These are phyloP conservation scores for Callorhinus ursinus DNA, from an alignment of 2,113 vertebrate genomes.

Conservation along the genomic window DNA sequence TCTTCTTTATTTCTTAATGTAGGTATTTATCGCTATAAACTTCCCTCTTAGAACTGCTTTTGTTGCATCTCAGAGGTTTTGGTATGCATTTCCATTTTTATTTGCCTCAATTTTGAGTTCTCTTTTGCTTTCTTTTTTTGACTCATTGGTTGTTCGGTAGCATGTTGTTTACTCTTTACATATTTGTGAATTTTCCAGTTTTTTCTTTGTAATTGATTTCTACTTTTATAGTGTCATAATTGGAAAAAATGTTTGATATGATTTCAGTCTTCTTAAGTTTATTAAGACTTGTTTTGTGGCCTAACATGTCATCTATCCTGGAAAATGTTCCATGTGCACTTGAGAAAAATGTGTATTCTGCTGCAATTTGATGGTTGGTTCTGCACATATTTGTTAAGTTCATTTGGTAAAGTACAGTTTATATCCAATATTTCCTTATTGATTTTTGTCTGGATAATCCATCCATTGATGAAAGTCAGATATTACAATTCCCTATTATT, in stretches of 20 bases:
- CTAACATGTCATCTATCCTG: not conserved
- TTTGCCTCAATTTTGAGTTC: not conserved
- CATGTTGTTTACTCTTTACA: not conserved
- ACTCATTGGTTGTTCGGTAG: not conserved
- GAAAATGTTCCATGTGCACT: not conserved
- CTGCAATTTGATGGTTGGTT: not conserved
- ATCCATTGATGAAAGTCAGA: not conserved
- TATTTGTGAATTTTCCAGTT: not conserved
- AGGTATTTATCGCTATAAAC: not conserved
- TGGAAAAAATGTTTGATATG: not conserved
- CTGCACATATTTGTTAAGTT: not conserved
- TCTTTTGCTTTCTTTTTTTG: not conserved
- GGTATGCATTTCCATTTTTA: not conserved
- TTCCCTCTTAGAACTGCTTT: not conserved
- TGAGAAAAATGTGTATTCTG: not conserved
- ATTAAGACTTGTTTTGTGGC: not conserved
- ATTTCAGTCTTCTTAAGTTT: not conserved
- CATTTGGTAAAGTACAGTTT: not conserved
- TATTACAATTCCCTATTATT: not conserved
- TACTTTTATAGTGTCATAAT: not conserved
- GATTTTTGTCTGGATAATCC: not conserved
- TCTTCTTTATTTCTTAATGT: not conserved
- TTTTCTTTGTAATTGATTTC: not conserved
- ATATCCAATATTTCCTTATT: not conserved
- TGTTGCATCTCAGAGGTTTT: not conserved